phyloP scores from a whole-genome alignment of 2,113 vertebrate species.

The Pachyramphus minor region DNA sequence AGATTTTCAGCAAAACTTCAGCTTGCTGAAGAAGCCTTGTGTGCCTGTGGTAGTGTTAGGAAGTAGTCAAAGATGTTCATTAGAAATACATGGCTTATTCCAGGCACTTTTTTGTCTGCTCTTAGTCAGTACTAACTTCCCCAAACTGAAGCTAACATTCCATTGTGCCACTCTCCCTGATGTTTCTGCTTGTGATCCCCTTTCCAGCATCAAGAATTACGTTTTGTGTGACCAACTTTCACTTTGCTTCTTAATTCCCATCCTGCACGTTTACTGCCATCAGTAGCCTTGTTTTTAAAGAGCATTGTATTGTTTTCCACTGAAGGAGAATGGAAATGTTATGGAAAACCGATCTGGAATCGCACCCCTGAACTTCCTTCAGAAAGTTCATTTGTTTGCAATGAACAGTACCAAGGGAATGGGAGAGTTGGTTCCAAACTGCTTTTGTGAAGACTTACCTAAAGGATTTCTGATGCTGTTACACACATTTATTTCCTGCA shows the following conservation, averaged over 20 bases:
- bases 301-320: not conserved
- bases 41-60: fast-evolving
- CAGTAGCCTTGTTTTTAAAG: not conserved
- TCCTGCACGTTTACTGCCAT: not conserved
- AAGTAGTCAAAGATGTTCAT: not conserved
- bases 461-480: not conserved
- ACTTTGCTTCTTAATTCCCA: not conserved
- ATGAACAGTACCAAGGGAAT: not conserved
- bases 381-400: not conserved
- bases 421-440: not conserved
- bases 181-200: fast-evolving
- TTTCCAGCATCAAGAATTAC: fast-evolving
- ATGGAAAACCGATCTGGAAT: not conserved
- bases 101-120: not conserved
- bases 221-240: not conserved
- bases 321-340: not conserved
- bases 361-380: fast-evolving
- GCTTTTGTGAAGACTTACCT: not conserved
- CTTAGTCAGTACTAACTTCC: not conserved
- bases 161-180: not conserved
- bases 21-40: not conserved
- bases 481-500: not conserved
- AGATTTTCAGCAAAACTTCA: not conserved
- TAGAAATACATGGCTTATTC: not conserved
- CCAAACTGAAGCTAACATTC: fast-evolving